These are phyloP conservation scores for Rhagoletis pomonella DNA, from an alignment of 1,140 invertebrate genomes.

Conservation along the genomic window DNA sequence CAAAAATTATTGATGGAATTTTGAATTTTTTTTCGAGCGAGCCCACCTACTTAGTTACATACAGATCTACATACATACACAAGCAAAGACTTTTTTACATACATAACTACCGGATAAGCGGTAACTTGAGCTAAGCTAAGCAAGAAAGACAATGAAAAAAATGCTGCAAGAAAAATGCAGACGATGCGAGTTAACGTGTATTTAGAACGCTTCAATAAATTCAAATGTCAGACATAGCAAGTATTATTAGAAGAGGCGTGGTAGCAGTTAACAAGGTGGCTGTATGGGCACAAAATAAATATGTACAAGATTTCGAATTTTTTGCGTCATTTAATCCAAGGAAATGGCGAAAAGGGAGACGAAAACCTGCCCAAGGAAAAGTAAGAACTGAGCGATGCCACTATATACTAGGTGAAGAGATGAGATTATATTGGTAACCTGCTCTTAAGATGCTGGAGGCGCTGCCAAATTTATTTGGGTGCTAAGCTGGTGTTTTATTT, in stretches of 20 bases:
- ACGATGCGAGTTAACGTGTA: slow-evolving; percentile 6
- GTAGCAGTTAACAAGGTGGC: slow-evolving; percentile 10
- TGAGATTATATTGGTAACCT: not conserved
- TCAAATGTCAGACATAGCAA: slow-evolving; percentile 4
- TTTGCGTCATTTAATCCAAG: slow-evolving; percentile 54
- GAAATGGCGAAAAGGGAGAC: not conserved
- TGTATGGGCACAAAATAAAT: not conserved
- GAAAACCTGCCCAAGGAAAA: not conserved
- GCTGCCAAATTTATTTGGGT: slow-evolving; percentile 4
- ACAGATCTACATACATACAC: not conserved
- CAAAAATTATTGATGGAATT: slow-evolving; percentile 39
- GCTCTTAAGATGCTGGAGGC: not conserved
- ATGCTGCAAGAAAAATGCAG: not conserved
- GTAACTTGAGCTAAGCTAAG: not conserved
- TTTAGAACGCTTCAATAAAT: slow-evolving; percentile 54
- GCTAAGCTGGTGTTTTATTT: slow-evolving; percentile 4
- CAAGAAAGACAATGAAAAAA: not conserved
- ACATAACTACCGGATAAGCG: not conserved
- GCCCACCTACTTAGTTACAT: not conserved
- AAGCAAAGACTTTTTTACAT: not conserved
- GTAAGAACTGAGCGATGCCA: not conserved
- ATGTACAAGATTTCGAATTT: slow-evolving; percentile 38
- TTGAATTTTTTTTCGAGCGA: not conserved
- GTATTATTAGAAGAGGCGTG: slow-evolving; percentile 31
- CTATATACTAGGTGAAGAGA: not conserved